phyloP scores from a whole-genome alignment of 2,888 invertebrate genomes.

The Dryococelus australis region DNA sequence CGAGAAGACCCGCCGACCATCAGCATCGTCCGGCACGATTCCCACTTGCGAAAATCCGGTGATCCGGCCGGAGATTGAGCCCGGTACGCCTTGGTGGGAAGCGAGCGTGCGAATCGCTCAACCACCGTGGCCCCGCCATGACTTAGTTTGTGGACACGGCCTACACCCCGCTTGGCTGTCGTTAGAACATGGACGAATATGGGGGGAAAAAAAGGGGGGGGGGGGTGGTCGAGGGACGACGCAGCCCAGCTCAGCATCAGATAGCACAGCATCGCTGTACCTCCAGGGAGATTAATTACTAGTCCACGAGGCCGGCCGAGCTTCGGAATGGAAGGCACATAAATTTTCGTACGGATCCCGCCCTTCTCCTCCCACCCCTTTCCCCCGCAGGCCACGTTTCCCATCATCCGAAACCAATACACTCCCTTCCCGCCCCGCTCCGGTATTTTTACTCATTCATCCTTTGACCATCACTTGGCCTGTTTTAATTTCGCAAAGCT shows the following conservation, averaged over 20 bases:
- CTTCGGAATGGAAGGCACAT: background rate
- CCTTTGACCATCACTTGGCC: background rate
- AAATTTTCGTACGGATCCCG: background rate
- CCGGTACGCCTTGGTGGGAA: no score
- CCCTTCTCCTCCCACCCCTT: background rate
- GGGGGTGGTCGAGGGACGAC: background rate
- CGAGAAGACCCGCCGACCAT: no score
- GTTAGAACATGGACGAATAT: no score
- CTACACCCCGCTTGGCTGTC: no score
- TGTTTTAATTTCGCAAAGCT: no score
- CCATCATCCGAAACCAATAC: background rate
- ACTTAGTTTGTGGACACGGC: no score
- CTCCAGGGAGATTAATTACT: conserved; percentile 2
- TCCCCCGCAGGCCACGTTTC: background rate
- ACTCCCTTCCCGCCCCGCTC: background rate
- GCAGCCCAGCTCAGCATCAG: background rate
- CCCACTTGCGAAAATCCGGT: no score
- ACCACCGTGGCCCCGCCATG: no score
- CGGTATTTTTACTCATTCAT: background rate
- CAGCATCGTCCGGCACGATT: no score
- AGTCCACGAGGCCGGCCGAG: background rate
- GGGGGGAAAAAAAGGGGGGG: no score
- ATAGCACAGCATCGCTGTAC: background rate
- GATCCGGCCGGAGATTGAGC: no score
- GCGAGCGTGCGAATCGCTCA: no score